phyloP scores from a whole-genome alignment of 2,113 vertebrate genomes.

The Microcebus jonahi region DNA sequence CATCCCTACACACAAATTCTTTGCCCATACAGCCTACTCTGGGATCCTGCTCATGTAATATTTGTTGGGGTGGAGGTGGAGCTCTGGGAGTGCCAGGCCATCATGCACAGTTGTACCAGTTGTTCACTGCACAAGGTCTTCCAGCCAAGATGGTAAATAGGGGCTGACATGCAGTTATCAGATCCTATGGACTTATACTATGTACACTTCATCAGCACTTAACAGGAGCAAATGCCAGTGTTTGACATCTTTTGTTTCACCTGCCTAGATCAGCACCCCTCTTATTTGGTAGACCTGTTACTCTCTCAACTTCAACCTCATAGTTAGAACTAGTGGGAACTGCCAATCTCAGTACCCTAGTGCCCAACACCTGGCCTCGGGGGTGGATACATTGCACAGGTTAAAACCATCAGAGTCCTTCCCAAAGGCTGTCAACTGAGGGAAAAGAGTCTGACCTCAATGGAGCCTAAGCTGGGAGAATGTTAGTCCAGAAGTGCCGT shows the following conservation, averaged over 20 bases:
- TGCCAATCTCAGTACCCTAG: neutral
- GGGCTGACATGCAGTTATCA: neutral
- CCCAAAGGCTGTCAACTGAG: neutral
- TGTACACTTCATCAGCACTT: neutral
- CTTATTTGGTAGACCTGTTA: neutral
- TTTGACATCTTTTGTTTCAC: neutral
- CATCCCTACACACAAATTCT: neutral
- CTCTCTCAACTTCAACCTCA: neutral
- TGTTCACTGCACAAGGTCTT: neutral
- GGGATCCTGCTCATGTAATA: neutral
- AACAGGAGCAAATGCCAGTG: neutral
- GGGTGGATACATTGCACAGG: neutral
- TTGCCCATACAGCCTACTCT: neutral
- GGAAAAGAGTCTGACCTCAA: neutral
- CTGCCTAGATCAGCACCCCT: neutral
- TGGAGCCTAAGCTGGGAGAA: neutral
- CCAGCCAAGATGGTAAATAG: neutral
- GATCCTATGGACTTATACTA: neutral
- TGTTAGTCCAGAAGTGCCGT: neutral
- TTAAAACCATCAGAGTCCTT: neutral
- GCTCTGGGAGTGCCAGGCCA: neutral
- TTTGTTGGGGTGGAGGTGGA: neutral
- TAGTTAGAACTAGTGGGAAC: neutral
- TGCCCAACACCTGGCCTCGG: neutral
- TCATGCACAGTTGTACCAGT: neutral